phyloP scores from a whole-genome alignment of 2,888 invertebrate genomes.

The Cryptophagus acutangulus region DNA sequence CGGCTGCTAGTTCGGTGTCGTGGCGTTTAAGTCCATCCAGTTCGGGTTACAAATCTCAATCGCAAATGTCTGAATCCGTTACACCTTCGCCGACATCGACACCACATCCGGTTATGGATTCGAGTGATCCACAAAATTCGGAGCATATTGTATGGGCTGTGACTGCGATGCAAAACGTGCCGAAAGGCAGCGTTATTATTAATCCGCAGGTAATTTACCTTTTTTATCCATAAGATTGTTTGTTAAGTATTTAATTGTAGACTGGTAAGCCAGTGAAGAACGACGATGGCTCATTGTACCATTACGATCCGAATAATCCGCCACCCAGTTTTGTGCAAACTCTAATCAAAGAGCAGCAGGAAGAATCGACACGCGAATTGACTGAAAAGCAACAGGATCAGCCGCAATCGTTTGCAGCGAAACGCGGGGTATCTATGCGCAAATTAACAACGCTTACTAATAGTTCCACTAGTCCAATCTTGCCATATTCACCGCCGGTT shows the following conservation, averaged over 20 bases:
- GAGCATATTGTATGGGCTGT: conserved; percentile 77
- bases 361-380: too few relatives aligned
- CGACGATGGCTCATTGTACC: conserved; percentile 70
- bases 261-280: conserved; percentile 73
- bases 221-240: conserved; percentile 5
- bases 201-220: conserved; percentile 62
- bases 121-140: conserved; percentile 22
- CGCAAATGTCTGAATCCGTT: conserved; percentile 69
- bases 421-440: conserved; percentile 14
- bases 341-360: conserved; percentile 17
- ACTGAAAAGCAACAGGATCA: background rate
- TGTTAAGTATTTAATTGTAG: conserved; percentile 40
- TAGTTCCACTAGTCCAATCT: conserved; percentile 45
- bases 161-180: conserved; percentile 78
- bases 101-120: conserved; percentile 39
- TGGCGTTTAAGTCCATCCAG: conserved; percentile 71
- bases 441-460: conserved; percentile 29
- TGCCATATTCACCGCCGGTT: conserved; percentile 41
- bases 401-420: conserved; percentile 2
- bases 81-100: conserved; percentile 69
- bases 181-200: conserved; percentile 82
- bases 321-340: conserved; percentile 45
- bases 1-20: conserved; percentile 55
- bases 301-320: conserved; percentile 69
- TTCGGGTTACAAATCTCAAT: conserved; percentile 72